These are phyloP conservation scores for Pangasianodon hypophthalmus DNA, from an alignment of 2,113 vertebrate genomes.

Conservation along the genomic window DNA sequence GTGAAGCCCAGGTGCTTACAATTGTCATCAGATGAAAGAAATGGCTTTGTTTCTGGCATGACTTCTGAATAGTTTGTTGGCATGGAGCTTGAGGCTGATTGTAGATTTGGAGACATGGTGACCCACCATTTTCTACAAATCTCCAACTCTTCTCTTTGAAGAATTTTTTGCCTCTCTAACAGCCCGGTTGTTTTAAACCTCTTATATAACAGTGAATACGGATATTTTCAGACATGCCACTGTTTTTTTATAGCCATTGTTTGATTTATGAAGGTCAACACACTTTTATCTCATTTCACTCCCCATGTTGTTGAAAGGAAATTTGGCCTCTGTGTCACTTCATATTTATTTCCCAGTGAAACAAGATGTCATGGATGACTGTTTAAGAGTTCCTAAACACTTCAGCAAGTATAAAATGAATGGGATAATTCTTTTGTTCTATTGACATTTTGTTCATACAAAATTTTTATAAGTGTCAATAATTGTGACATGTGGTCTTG, in stretches of 20 bases:
- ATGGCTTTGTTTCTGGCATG: neutral
- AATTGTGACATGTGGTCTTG: neutral
- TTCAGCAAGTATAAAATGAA: too few species aligned
- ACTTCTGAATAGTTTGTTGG: neutral
- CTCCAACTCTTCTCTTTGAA: neutral
- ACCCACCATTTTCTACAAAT: neutral
- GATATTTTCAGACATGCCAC: too few species aligned
- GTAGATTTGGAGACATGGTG: neutral
- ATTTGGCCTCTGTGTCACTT: too few species aligned
- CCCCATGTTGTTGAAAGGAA: too few species aligned
- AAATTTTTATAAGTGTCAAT: too few species aligned
- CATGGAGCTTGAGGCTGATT: neutral
- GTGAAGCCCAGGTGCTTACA: neutral
- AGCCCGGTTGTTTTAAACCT: neutral
- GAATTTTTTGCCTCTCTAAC: neutral
- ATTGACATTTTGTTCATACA: too few species aligned
- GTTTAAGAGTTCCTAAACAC: neutral
- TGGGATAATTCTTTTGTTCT: neutral
- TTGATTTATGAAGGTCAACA: too few species aligned
- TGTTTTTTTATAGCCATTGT: too few species aligned
- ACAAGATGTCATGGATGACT: neutral
- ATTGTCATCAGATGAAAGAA: neutral
- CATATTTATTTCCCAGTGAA: neutral
- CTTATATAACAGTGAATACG: neutral
- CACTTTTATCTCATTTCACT: too few species aligned